Evolutionary conservation across 2,113 vertebrate genomes (phyloP).

Genomic region (Sinocyclocheilus anshuiensis): DNA sequence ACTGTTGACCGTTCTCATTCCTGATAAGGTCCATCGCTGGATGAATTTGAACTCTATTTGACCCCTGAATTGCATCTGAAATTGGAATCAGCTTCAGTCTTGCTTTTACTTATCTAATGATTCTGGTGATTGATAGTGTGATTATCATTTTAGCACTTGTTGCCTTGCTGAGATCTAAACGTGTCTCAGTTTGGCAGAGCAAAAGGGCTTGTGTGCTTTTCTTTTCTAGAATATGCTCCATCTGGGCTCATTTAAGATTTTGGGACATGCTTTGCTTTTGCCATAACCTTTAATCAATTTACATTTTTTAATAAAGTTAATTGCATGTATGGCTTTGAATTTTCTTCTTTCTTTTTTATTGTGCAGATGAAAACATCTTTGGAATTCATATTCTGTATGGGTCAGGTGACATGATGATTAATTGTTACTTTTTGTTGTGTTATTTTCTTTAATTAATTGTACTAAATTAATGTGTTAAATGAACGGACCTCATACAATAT

Average conservation of each 20-base stretch:
- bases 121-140: conserved; percentile 31
- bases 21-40: not conserved
- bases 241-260: not conserved
- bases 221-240: not conserved
- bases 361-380: not conserved
- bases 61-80: conserved; percentile 13
- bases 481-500: not conserved
- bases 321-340: not conserved
- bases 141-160: conserved; percentile 24
- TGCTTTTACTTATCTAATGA: conserved; percentile 34
- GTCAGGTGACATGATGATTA: not conserved
- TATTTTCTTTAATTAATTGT: conserved; percentile 56
- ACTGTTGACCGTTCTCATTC: not conserved
- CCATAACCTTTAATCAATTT: not conserved
- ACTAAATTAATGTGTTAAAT: not conserved
- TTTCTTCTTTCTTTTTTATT: not conserved
- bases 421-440: not conserved
- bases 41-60: not conserved
- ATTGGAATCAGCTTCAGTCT: conserved; percentile 2
- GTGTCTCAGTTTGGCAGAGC: conserved; percentile 6
- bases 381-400: not conserved
- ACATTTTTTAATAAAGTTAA: not conserved
- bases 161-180: conserved; percentile 34
- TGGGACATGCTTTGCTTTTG: not conserved
- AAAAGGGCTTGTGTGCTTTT: conserved; percentile 4